phyloP scores from a whole-genome alignment of 2,113 vertebrate species.

The Chauna torquata region DNA sequence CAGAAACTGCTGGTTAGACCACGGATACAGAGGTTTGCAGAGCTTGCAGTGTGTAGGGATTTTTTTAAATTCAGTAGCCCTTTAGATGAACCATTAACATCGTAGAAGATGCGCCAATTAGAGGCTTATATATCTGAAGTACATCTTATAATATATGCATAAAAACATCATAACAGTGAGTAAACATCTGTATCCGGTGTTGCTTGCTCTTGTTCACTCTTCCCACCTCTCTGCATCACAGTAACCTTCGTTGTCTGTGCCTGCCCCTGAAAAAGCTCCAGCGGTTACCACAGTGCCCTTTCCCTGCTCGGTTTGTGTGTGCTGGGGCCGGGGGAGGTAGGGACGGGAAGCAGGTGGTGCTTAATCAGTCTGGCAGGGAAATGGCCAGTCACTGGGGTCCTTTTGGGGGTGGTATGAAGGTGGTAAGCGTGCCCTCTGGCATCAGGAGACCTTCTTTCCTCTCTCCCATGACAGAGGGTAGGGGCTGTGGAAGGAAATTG shows the following conservation, averaged over 20 bases:
- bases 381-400: background rate
- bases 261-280: slow-evolving; percentile 8
- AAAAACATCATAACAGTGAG: background rate
- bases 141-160: background rate
- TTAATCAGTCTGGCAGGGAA: slow-evolving; percentile 49
- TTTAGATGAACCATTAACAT: background rate
- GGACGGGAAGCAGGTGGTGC: slow-evolving; percentile 39
- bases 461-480: background rate
- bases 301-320: background rate
- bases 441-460: background rate
- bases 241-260: background rate
- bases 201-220: background rate
- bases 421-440: slow-evolving; percentile 50
- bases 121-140: background rate
- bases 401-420: slow-evolving; percentile 25
- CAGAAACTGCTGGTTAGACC: background rate
- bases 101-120: background rate
- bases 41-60: background rate
- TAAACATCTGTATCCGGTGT: background rate
- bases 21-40: background rate
- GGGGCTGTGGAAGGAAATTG: background rate
- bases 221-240: background rate
- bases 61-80: background rate
- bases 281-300: background rate
- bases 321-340: background rate